Conservation (phyloP, 1,140 invertebrate genomes). For the Acyrthosiphon pisum region DNA sequence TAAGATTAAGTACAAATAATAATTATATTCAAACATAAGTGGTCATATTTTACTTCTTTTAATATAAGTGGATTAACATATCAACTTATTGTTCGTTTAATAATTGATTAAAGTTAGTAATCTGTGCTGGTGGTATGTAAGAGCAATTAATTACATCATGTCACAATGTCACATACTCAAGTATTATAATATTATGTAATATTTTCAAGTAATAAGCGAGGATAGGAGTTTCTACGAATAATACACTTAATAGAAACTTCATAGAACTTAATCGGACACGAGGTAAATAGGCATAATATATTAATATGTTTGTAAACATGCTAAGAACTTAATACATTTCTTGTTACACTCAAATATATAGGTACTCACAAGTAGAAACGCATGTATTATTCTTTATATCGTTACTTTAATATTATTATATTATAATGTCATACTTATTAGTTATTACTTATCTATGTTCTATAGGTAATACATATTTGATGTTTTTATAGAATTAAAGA, state of each 20-base stretch:
- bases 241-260: too few relatives aligned
- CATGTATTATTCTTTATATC: background rate
- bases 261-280: too few relatives aligned
- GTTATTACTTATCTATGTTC: too few relatives aligned
- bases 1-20: background rate
- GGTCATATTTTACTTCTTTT: background rate
- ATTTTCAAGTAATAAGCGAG: background rate
- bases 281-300: too few relatives aligned
- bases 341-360: background rate
- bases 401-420: background rate
- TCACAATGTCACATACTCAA: too few relatives aligned
- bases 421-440: background rate
- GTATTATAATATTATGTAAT: too few relatives aligned
- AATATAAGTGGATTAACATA: too few relatives aligned
- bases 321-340: too few relatives aligned
- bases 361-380: background rate
- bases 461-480: too few relatives aligned
- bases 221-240: background rate
- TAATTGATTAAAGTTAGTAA: background rate
- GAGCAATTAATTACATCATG: background rate
- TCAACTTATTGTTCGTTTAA: background rate
- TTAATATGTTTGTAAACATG: too few relatives aligned
- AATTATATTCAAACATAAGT: background rate
- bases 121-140: background rate
- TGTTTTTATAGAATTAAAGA: background rate